Evolutionary conservation across 2,888 invertebrate genomes (phyloP).

Genomic region (Mystacides longicornis): DNA sequence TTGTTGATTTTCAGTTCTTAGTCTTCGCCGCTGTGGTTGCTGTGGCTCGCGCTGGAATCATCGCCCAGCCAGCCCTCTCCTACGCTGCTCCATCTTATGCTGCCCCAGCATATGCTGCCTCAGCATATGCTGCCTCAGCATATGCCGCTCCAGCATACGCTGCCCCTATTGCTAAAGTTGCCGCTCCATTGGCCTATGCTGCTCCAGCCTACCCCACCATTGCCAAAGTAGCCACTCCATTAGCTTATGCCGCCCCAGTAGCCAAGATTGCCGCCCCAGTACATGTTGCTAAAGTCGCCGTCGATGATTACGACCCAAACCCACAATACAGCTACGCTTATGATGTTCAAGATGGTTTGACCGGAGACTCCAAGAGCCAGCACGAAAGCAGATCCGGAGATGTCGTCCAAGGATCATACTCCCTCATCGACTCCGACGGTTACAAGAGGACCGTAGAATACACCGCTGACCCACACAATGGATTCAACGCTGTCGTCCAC

Average conservation of each 20-base stretch:
- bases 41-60: conserved; percentile 23
- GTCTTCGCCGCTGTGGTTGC: conserved; percentile 23
- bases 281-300: not conserved
- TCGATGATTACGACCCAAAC: conserved; percentile 38
- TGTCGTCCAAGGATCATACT: conserved; percentile 50
- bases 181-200: conserved; percentile 18
- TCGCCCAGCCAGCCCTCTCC: conserved; percentile 20
- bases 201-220: conserved; percentile 17
- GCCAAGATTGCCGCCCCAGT: conserved; percentile 25
- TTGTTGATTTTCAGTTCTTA: conserved; percentile 23
- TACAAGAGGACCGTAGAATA: conserved; percentile 37
- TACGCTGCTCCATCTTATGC: conserved; percentile 16
- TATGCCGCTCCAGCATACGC: conserved; percentile 29
- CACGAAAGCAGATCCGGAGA: conserved; percentile 50
- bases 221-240: conserved; percentile 10
- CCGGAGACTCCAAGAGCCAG: conserved; percentile 53
- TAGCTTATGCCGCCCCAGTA: conserved; percentile 16
- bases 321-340: conserved; percentile 55
- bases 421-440: conserved; percentile 35
- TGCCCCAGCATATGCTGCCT: conserved; percentile 18
- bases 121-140: conserved; percentile 14
- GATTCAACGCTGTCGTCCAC: conserved; percentile 46
- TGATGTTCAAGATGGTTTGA: conserved; percentile 50
- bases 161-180: conserved; percentile 26
- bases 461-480: conserved; percentile 45